Evolutionary conservation across 2,113 vertebrate genomes (phyloP).

Genomic region (Corydoras maculifer): DNA sequence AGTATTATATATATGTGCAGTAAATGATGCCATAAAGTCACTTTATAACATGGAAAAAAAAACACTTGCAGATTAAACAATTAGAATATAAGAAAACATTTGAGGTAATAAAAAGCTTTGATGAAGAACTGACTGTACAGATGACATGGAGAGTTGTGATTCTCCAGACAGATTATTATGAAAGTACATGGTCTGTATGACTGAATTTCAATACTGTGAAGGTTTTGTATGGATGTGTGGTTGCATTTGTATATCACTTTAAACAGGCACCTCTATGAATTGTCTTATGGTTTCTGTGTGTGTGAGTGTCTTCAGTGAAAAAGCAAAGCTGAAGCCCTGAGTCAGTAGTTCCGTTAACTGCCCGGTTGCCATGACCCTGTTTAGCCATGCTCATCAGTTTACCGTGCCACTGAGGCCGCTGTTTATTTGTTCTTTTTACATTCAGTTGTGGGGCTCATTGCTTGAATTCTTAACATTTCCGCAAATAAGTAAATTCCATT

Average conservation of each 20-base stretch:
- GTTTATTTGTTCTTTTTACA: conserved; percentile 48
- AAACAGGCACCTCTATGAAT: not conserved
- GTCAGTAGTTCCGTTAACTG: conserved; percentile 19
- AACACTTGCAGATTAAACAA: too few relatives aligned
- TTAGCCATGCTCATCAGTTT: conserved; percentile 15
- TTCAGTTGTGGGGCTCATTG: conserved; percentile 55
- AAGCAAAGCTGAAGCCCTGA: conserved; percentile 11
- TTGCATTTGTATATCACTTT: not conserved
- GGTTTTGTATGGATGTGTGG: not conserved
- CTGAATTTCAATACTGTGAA: not conserved
- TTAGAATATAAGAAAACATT: too few relatives aligned
- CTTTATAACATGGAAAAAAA: too few relatives aligned
- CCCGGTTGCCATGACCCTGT: conserved; percentile 14
- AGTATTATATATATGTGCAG: too few relatives aligned
- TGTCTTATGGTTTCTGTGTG: not conserved
- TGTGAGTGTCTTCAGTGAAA: conserved; percentile 1
- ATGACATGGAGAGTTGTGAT: not conserved
- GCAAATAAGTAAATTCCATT: conserved; percentile 65
- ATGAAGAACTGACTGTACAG: not conserved
- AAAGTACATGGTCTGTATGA: not conserved
- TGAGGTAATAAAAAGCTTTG: not conserved
- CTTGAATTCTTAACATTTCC: conserved; percentile 68
- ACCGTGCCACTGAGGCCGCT: conserved; percentile 35
- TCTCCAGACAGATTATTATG: not conserved
- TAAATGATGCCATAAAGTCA: too few relatives aligned